Evolutionary conservation across 2,797 vertebrate genomes (phyloP), one percentile per base, ranked within the genome.

Genomic region (Leptodactylus fallax): DNA sequence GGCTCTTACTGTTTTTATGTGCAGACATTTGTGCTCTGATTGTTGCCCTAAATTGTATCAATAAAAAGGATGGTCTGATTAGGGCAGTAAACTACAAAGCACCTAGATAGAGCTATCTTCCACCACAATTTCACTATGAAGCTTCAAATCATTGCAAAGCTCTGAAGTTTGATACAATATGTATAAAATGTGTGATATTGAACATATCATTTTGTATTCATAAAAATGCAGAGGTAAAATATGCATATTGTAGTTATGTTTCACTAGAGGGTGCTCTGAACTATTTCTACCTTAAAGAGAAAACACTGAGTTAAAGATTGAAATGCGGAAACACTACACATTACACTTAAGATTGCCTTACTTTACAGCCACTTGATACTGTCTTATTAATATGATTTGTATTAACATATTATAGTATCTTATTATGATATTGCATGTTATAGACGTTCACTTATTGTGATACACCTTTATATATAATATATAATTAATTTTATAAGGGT

Each of bases 21-120:
- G 61, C 58, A 63, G 51, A 86, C 74, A 79, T 79, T 86, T 86
- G 76, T 79, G 85, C 85, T 86, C 76, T 79, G 76, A 86, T 86
- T 86, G 74, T 86, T 86, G 76, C 85, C 85, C 85, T 85, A 86
- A 86, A 79, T 86, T 86, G 60, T 86, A 67, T 65, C 85, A 86
- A 79, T 79, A 79, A 79, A 77, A 79, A 72, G 76, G 49, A 79
- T 65, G 56, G 85, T 86, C 61, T 86, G 85, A 86, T 79, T 86
- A 86, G 76, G 47, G 85, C 47, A 55, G 49, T 86, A 79, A 86
- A 79, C 78, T 36, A 60, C 49, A 78, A 10, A 65, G 25, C 76
- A 86, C 67, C 47, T 69, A 65, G 49, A 79, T 86, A 69, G 76
- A 67, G 49, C 74, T 55, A 67, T 86, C 17, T 79, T 58, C 76